Base-by-base conservation (phyloP, 2,888 invertebrate species). In the Dryadula phaetusa region DNA sequence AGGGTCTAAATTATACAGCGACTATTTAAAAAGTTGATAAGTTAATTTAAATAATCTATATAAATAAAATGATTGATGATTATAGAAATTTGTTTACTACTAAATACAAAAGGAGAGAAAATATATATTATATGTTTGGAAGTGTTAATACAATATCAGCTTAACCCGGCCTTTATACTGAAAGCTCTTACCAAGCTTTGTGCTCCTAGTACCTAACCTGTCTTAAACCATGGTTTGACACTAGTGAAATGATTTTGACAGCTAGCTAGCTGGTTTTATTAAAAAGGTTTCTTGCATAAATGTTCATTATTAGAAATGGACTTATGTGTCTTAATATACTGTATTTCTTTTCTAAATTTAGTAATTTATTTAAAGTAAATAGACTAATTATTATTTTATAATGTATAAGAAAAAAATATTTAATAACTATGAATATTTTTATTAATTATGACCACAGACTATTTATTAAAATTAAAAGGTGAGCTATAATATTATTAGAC, bases 211-310 rank as follows among this genome's bases (percentile, higher is more conserved):
- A 85, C 69, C 47, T 62, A 71, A 88, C 85, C 90, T 92, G 91
- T 92, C 92, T 86, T 76, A 79, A 84, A 80, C 87, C 85, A 86
- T 85, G 85, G 82, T 86, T 88, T 92, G 92, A 92, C 87, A 87
- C 78, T 81, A 83, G 85, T 91, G 92, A 92, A 82, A 87, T 76
- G 79, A 76, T 76, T 77, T 77, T 91, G 92, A 92, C 92, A 92
- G 89, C 81, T 84, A 79, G 81, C 77, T 79, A 18, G n/a, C n/a
- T n/a, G n/a, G n/a, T n/a, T n/a, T n/a, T n/a, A n/a, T n/a, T n/a
- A n/a, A n/a, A n/a, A n/a, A n/a, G n/a, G n/a, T n/a, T n/a, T n/a
- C n/a, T n/a, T n/a, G n/a, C n/a, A n/a, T n/a, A n/a, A n/a, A n/a
- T n/a, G n/a, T n/a, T n/a, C n/a, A n/a, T n/a, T n/a, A n/a, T n/a